A percentile compares a stretch with the other conserved stretches of the same genome.
Evolutionary conservation across 2,113 vertebrate species (phyloP).

Genomic region (Orthonyx spaldingii): DNA sequence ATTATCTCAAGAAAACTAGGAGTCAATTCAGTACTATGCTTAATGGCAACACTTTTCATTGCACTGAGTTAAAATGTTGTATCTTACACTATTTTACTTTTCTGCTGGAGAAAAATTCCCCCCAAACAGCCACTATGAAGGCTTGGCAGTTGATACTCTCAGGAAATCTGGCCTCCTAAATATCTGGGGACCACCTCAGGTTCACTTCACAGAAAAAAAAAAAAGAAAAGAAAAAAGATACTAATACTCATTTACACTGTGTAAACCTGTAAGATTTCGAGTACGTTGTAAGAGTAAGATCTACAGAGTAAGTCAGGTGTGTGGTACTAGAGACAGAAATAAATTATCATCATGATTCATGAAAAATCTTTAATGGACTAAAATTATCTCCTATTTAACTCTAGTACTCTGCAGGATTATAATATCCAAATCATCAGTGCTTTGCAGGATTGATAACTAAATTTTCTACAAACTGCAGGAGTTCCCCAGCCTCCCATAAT

Average conservation of each 20-base stretch:
- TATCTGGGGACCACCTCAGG: neutral
- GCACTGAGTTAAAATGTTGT: neutral
- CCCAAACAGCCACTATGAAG: neutral
- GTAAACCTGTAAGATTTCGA: neutral
- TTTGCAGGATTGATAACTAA: neutral
- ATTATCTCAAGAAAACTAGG: neutral
- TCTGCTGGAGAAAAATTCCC: neutral
- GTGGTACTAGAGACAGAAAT: neutral
- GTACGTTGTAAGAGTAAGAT: neutral
- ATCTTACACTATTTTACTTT: neutral
- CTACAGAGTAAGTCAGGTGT: neutral
- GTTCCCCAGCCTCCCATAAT: neutral
- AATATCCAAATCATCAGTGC: neutral
- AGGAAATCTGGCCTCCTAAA: neutral
- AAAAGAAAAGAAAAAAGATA: neutral
- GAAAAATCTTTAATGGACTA: constrained; percentile 27
- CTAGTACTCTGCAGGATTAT: neutral
- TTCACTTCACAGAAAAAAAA: neutral
- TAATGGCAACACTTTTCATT: neutral
- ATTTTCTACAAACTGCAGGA: neutral
- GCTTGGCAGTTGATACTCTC: neutral
- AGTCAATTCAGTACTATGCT: neutral
- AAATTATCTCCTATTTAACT: constrained; percentile 15
- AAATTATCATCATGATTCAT: neutral
- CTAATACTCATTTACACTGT: neutral